phyloP scores from a whole-genome alignment of 2,888 invertebrate genomes.

The Rutpela maculata region DNA sequence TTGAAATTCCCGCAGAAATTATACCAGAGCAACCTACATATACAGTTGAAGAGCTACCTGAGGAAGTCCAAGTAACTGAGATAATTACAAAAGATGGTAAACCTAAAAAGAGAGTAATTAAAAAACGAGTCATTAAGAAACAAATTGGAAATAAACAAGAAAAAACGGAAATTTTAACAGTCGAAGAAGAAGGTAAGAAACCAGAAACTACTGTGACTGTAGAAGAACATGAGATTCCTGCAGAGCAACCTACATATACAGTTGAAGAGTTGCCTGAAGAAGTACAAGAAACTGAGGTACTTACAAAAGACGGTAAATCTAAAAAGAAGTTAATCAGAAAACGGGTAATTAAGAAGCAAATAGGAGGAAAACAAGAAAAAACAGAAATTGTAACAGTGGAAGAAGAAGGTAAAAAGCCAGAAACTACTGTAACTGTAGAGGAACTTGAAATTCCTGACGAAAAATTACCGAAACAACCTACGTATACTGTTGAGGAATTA shows the following conservation, averaged over 20 bases:
- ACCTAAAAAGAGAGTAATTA: slow-evolving; percentile 64
- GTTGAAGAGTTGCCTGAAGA: slow-evolving; percentile 63
- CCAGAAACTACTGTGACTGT: slow-evolving; percentile 62
- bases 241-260: slow-evolving; percentile 54
- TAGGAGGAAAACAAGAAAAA: slow-evolving; percentile 89
- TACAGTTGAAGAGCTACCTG: slow-evolving; percentile 62
- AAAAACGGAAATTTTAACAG: slow-evolving; percentile 68
- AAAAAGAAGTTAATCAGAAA: slow-evolving; percentile 82
- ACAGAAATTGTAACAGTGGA: slow-evolving; percentile 64
- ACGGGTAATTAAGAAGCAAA: slow-evolving; percentile 79
- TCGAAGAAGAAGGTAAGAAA: slow-evolving; percentile 68
- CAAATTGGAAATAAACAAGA: slow-evolving; percentile 64
- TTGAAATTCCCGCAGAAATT: slow-evolving; percentile 53
- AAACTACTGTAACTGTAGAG: slow-evolving; percentile 62
- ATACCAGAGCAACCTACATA: slow-evolving; percentile 53
- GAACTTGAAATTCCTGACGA: slow-evolving; percentile 64
- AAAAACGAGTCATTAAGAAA: slow-evolving; percentile 72
- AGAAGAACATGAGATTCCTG: slow-evolving; percentile 59
- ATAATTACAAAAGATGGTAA: slow-evolving; percentile 57
- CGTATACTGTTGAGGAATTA: slow-evolving; percentile 63
- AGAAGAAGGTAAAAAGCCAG: slow-evolving; percentile 64
- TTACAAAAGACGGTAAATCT: slow-evolving; percentile 78
- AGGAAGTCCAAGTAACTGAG: slow-evolving; percentile 68
- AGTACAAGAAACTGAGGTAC: slow-evolving; percentile 76
- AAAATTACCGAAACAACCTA: slow-evolving; percentile 52